Evolutionary conservation across 2,888 invertebrate genomes (phyloP), one percentile per base, ranked within the genome.

Genomic region (Hypolimnas misippus): DNA sequence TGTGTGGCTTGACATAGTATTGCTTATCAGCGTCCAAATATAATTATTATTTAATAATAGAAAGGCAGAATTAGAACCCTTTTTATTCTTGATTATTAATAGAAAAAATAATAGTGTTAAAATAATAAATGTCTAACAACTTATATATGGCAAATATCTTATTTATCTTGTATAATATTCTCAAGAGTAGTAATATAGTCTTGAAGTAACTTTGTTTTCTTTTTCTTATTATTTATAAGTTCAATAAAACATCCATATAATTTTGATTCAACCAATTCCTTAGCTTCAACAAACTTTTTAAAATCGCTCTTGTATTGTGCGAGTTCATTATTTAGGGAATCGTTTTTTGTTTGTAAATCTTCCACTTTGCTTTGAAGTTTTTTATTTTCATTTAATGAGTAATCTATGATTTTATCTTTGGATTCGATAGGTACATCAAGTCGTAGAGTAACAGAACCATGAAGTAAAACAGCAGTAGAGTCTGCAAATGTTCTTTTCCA

Each of bases 201-300:
- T 76, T 91, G 86, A 21, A 92, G 73, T 7, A 82, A 44, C 49
- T 78, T 66, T 57, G 91, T 89, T 67, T 87, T 79, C 62, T 70
- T 77, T 67, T 91, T 91, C 66, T 91, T 91, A 10, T 79, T 70
- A 73, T 90, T 90, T 21, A 91, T 70, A 33, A 91, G 62, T 53
- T 83, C 77, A 0, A 83, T 70, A 82, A 91, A 90, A 63, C 85
- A 87, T 8, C 82, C 82, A 78, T 88, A 90, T 1, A 90, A 72
- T 8, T 68, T 76, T 1, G 73, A 67, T 69, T 90, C 90, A 55
- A 85, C 62, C 5, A 76, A 63, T 5, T 69, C 74, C 70, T 88
- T 89, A 6, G 75, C 73, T 60, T 79, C 72, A 0, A 81, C 71
- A 68, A 82, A 79, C n/a, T 81, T 76, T 62, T 81, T 76, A 35